Evolutionary conservation across 2,888 invertebrate species (phyloP).

Genomic region (Eurois occulta): DNA sequence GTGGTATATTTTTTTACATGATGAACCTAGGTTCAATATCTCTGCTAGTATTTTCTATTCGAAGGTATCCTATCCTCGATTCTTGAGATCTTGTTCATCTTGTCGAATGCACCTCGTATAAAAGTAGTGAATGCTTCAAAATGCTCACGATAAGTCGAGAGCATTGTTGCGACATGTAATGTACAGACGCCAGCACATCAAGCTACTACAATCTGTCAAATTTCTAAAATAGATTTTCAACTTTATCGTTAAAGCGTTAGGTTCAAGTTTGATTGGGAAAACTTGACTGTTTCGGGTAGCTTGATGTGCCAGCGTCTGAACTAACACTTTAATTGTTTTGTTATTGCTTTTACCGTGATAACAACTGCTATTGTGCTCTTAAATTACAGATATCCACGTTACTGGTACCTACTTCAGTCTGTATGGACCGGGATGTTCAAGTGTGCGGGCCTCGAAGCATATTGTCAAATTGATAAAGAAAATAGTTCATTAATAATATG

Average conservation of each 20-base stretch:
- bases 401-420: background rate
- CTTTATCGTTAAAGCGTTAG: no score
- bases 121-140: background rate
- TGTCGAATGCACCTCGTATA: background rate
- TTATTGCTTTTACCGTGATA: conserved; percentile 41
- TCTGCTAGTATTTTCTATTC: no score
- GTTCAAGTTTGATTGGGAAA: no score
- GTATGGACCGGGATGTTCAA: background rate
- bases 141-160: conserved; percentile 34
- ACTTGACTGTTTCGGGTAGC: no score
- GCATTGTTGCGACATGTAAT: conserved; percentile 20
- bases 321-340: conserved; percentile 25
- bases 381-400: conserved; percentile 15
- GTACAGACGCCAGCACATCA: no score
- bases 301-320: no score
- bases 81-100: background rate
- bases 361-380: conserved; percentile 26
- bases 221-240: no score
- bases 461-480: background rate
- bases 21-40: no score
- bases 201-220: no score
- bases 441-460: background rate
- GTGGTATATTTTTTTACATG: no score
- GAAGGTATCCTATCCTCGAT: background rate
- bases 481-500: background rate